These are phyloP conservation scores for Cyprinodon brontotheroides DNA, from an alignment of 2,113 vertebrate species.

Conservation along the genomic window DNA sequence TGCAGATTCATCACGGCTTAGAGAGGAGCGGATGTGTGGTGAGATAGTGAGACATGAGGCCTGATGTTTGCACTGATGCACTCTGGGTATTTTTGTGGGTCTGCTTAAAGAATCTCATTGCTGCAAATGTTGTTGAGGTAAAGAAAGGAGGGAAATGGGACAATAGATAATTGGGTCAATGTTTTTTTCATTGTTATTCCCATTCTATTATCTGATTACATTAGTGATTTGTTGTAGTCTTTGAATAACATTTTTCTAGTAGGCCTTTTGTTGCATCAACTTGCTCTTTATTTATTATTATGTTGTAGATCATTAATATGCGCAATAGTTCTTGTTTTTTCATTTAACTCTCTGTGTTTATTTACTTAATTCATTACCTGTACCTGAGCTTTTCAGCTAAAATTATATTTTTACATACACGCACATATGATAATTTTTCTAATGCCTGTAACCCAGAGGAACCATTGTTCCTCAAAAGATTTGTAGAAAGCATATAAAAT, in stretches of 20 bases:
- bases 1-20: background rate
- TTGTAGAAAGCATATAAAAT: background rate
- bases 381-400: background rate
- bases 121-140: constrained; percentile 21
- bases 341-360: no score
- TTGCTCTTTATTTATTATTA: no score
- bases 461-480: background rate
- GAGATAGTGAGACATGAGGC: background rate
- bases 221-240: no score
- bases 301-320: background rate
- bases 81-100: constrained; percentile 15
- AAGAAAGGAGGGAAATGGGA: constrained; percentile 5
- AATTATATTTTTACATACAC: background rate
- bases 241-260: no score
- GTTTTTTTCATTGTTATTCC: background rate
- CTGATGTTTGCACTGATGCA: background rate
- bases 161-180: background rate
- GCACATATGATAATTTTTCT: background rate
- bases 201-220: no score
- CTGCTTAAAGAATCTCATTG: constrained; percentile 28
- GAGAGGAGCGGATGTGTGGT: background rate
- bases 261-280: no score
- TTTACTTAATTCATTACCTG: background rate
- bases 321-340: background rate
- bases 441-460: background rate